Percentiles rank a stretch among this genome's conserved stretches.
These are phyloP conservation scores for Acleris cristana DNA, from an alignment of 2,888 invertebrate genomes.

Conservation along the genomic window DNA sequence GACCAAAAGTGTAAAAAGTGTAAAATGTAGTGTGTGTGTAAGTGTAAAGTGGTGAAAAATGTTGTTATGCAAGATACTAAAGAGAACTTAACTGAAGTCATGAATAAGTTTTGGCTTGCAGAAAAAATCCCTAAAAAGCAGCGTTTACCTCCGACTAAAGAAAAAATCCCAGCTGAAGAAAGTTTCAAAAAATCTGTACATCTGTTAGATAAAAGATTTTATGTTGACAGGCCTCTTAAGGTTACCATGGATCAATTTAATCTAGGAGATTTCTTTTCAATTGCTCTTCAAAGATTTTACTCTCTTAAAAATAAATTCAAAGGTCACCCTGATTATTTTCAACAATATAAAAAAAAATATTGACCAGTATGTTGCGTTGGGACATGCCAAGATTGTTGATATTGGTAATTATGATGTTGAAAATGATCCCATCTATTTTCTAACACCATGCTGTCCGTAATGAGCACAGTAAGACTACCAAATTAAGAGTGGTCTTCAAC, in stretches of 20 bases:
- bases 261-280: background rate
- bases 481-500: no score
- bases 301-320: slow-evolving; percentile 14
- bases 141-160: background rate
- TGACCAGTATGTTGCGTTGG: slow-evolving; percentile 5
- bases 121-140: background rate
- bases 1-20: no score
- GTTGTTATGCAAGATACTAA: background rate
- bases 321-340: slow-evolving; percentile 3
- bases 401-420: slow-evolving; percentile 7
- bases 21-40: no score
- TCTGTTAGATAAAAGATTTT: background rate
- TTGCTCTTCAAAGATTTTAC: slow-evolving; percentile 15
- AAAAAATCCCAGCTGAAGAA: no score
- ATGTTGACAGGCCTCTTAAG: background rate
- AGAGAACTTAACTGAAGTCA: no score
- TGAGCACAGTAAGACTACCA: background rate
- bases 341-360: slow-evolving; percentile 9
- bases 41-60: background rate
- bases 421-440: slow-evolving; percentile 6
- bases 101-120: background rate
- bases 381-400: slow-evolving; percentile 19
- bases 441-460: slow-evolving; percentile 10
- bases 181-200: no score
- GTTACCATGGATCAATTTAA: background rate